Evolutionary conservation across 2,113 vertebrate species (phyloP).

Genomic region (Apteryx owenii): DNA sequence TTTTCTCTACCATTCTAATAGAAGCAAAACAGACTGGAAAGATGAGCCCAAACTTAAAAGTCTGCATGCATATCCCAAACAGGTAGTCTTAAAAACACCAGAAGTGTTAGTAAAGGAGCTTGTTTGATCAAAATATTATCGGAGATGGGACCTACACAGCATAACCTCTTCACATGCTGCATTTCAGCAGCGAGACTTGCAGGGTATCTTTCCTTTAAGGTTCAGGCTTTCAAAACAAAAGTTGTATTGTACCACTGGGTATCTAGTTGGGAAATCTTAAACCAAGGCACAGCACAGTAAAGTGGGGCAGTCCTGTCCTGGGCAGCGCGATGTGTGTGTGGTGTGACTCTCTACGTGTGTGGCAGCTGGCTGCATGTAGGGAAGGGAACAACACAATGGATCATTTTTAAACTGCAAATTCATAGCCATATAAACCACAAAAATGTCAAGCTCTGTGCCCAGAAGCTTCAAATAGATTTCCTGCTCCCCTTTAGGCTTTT

Average conservation of each 20-base stretch:
- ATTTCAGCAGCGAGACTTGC: not conserved
- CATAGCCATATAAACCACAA: not conserved
- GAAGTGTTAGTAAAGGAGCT: not conserved
- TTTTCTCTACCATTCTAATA: not conserved
- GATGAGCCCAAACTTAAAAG: not conserved
- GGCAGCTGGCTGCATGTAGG: not conserved
- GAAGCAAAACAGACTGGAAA: not conserved
- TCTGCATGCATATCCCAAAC: no score
- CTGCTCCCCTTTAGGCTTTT: not conserved
- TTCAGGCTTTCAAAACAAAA: not conserved
- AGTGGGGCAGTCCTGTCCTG: not conserved
- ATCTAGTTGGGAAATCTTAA: constrained; percentile 5
- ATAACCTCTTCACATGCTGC: not conserved
- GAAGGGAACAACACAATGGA: not conserved
- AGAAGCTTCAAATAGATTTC: not conserved
- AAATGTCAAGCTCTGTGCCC: accelerated
- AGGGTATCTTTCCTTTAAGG: not conserved
- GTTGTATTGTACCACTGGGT: not conserved
- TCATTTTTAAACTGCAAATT: not conserved
- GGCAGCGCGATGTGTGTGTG: not conserved
- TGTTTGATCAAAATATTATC: not conserved
- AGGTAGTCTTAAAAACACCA: not conserved
- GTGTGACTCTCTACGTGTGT: not conserved
- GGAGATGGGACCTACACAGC: not conserved
- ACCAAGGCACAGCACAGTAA: not conserved